Conservation (phyloP, 2,797 vertebrate species). For the Paramormyrops hopkinsi region DNA sequence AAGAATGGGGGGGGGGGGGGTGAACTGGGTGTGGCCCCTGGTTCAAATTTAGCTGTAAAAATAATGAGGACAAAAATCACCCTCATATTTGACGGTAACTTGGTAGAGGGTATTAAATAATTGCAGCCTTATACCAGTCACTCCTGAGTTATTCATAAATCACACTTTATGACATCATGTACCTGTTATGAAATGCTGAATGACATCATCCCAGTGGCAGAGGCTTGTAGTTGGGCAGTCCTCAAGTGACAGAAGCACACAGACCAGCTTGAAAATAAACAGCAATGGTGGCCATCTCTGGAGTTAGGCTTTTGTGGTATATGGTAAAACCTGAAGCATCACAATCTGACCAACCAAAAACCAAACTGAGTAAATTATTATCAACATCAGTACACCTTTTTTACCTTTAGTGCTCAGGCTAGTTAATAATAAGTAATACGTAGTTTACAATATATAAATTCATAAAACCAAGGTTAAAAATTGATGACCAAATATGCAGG, state of each 20-base stretch:
- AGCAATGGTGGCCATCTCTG: neutral
- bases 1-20: neutral
- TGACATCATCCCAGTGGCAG: neutral
- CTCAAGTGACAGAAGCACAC: neutral
- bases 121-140: neutral
- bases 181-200: neutral
- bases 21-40: neutral
- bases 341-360: neutral
- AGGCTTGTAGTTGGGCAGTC: neutral
- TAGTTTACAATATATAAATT: neutral
- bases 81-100: neutral
- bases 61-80: neutral
- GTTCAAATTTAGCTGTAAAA: neutral
- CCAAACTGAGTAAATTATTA: neutral
- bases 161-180: neutral
- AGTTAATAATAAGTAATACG: neutral
- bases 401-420: neutral
- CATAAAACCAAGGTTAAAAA: neutral
- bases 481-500: neutral
- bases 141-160: neutral
- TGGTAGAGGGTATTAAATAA: neutral
- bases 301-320: neutral
- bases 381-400: neutral
- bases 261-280: neutral
- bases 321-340: neutral